Percentiles rank a stretch among this genome's conserved stretches.
Evolutionary conservation across 2,888 invertebrate genomes (phyloP).

Genomic region (Cylindroiulus punctatus): DNA sequence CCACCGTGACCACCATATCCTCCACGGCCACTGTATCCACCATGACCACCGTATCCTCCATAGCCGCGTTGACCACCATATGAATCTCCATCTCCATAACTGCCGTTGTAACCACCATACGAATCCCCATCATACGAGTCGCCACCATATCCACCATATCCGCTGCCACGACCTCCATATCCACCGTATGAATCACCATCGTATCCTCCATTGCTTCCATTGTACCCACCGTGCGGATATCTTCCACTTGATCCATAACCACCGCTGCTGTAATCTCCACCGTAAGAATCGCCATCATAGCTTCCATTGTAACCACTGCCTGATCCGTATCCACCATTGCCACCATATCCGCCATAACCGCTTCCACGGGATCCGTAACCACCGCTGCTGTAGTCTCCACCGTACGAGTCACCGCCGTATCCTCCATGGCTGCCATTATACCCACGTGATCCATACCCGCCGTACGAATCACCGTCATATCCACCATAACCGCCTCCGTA

Average conservation of each 20-base stretch:
- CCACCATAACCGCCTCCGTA: background rate
- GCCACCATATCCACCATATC: constrained; percentile 6
- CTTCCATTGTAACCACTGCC: background rate
- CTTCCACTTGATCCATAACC: no score
- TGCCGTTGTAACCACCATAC: no score
- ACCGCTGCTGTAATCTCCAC: background rate
- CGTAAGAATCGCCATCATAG: background rate
- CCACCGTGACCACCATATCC: background rate
- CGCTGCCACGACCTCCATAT: background rate
- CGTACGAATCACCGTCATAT: constrained; percentile 37
- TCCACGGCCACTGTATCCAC: background rate
- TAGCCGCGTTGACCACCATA: no score
- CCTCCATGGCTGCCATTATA: no score
- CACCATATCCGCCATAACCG: background rate
- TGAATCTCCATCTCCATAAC: no score
- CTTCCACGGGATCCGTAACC: constrained; percentile 27
- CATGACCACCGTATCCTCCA: background rate
- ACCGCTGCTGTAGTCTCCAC: background rate
- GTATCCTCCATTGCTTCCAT: background rate
- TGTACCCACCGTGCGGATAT: no score
- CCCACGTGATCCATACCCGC: background rate
- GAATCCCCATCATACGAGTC: constrained; percentile 1
- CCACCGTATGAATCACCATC: no score
- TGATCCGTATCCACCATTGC: background rate
- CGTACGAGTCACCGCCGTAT: no score